Conservation (phyloP, 2,797 vertebrate genomes). For the Eospalax fontanierii region DNA sequence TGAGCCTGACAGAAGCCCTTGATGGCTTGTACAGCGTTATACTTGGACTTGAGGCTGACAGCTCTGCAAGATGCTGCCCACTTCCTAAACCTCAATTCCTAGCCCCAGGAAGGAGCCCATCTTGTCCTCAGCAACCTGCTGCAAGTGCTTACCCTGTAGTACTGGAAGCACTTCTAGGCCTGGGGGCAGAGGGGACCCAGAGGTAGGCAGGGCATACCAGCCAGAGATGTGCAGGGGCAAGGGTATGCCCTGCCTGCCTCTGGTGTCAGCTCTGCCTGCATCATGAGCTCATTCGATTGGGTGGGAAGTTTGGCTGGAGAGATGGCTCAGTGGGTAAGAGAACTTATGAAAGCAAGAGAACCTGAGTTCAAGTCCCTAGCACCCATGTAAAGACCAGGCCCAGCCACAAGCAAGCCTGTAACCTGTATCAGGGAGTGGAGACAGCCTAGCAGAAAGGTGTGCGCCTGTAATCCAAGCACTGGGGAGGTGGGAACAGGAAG, state of each 20-base stretch:
- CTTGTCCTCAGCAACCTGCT: not conserved
- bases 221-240: too few species aligned
- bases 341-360: not conserved
- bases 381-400: not conserved
- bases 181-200: too few species aligned
- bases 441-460: not conserved
- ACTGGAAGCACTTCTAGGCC: too few species aligned
- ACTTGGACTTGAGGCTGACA: not conserved
- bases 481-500: too few species aligned
- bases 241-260: not conserved
- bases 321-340: not conserved
- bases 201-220: too few species aligned
- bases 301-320: not conserved
- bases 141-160: accelerated
- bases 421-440: not conserved
- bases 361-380: not conserved
- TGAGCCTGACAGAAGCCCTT: not conserved
- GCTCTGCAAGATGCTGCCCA: not conserved
- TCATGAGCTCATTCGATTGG: accelerated
- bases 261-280: accelerated
- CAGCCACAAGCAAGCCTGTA: not conserved
- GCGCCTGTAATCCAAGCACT: too few species aligned
- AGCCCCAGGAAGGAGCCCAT: not conserved
- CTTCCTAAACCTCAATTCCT: not conserved
- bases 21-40: not conserved